phyloP scores from a whole-genome alignment of 2,113 vertebrate genomes.

The Calidris pygmaea region DNA sequence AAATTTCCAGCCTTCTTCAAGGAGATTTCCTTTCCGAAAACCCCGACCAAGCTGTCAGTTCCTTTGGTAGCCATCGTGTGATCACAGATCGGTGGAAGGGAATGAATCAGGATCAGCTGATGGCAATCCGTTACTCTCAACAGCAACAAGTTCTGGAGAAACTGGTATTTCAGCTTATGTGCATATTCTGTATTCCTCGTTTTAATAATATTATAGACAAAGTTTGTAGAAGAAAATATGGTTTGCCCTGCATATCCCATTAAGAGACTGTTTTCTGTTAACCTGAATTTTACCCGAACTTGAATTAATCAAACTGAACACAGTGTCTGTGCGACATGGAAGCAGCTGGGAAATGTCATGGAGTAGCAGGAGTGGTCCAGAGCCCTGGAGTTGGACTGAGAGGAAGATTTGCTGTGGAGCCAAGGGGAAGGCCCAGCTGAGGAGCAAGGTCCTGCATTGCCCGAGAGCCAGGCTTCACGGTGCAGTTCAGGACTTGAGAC shows the following conservation, averaged over 20 bases:
- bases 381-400: background rate
- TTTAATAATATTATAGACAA: background rate
- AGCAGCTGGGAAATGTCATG: background rate
- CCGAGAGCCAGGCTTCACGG: fast-evolving
- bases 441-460: background rate
- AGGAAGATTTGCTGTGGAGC: background rate
- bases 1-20: constrained; percentile 72
- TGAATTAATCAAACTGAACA: background rate
- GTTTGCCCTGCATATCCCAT: background rate
- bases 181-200: background rate
- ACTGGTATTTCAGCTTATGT: constrained; percentile 44
- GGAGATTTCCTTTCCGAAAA: constrained; percentile 74
- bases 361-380: background rate
- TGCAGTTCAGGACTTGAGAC: background rate
- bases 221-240: background rate
- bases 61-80: constrained; percentile 67
- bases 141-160: constrained; percentile 84
- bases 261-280: background rate
- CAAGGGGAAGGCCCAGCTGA: background rate
- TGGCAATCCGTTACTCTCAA: constrained; percentile 71
- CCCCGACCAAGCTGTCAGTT: constrained; percentile 55
- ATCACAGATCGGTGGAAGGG: constrained; percentile 76
- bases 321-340: background rate
- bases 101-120: constrained; percentile 73
- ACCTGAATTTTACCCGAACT: background rate